Evolutionary conservation across 2,797 vertebrate genomes (phyloP).

Genomic region (Melanogrammus aeglefinus): DNA sequence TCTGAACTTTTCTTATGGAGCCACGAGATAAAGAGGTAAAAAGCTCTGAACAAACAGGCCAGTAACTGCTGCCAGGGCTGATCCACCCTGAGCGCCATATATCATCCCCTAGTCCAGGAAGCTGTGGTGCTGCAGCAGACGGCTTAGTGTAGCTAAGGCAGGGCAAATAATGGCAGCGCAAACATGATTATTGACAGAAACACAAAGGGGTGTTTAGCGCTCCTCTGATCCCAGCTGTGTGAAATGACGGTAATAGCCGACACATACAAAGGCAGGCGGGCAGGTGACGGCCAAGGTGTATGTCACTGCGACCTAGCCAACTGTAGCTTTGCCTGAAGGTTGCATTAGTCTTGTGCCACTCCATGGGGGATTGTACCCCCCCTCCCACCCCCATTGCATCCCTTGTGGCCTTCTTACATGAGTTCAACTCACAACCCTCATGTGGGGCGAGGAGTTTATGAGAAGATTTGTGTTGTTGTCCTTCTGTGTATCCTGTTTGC

Average conservation of each 20-base stretch:
- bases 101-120: slow-evolving; percentile 75
- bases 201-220: slow-evolving; percentile 81
- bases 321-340: slow-evolving; percentile 39
- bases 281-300: slow-evolving; percentile 43
- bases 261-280: slow-evolving; percentile 52
- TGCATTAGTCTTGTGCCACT: slow-evolving; percentile 41
- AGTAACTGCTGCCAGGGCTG: slow-evolving; percentile 70
- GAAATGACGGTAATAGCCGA: slow-evolving; percentile 67
- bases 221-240: slow-evolving; percentile 73
- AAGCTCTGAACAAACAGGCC: slow-evolving; percentile 56
- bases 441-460: background rate
- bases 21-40: slow-evolving; percentile 40
- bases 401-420: slow-evolving; percentile 45
- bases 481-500: slow-evolving; percentile 48
- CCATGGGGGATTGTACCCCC: background rate
- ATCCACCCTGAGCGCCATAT: slow-evolving; percentile 64
- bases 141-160: slow-evolving; percentile 74
- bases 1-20: background rate
- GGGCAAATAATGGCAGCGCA: slow-evolving; percentile 74
- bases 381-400: background rate
- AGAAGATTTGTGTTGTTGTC: slow-evolving; percentile 33
- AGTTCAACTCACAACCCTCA: slow-evolving; percentile 44
- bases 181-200: slow-evolving; percentile 80
- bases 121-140: slow-evolving; percentile 69
- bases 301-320: slow-evolving; percentile 28